Evolutionary conservation across 2,113 vertebrate genomes (phyloP), one percentile per base, ranked within the genome.

Genomic region (Chamaea fasciata): DNA sequence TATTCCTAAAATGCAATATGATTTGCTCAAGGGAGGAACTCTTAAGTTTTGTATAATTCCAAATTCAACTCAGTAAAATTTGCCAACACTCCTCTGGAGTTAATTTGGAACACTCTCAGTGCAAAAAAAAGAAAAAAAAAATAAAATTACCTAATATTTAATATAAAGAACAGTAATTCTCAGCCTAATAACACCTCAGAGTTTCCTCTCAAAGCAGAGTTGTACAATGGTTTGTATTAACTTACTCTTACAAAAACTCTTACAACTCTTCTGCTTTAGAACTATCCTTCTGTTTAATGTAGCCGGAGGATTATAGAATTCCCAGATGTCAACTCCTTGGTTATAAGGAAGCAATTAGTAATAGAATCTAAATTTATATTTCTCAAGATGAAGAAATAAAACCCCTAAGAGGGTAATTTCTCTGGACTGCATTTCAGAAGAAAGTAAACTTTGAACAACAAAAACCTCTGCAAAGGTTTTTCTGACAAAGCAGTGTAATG

Each of bases 311-410:
- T 71, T 94, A 46, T 9, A 88, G 93, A 92, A 88, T 92, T 69
- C 55, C 79, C 83, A 88, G 76, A 81, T 85, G 42, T 37, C 52
- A 91, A 30, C 47, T 94, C 84, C 79, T 97, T 96, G 82, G 97
- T 96, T 96, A 94, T 28, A 91, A 93, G 63, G 55, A 96, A 96
- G 59, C 75, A 96, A 96, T 96, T 96, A 94, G 67, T 90, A 97
- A 92, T 76, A 73, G 55, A 95, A 94, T 87, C 59, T 95, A 96
- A 95, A 96, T 83, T 95, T 93, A 42, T 73, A 82, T 95, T 97
- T 64, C 59, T 95, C 62, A 44, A 92, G 63, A 76, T 70, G 28
- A 77, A 96, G 42, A 94, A 96, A 95, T 90, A 63, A 96, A 97
- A 82, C 39, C 17, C 83, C 71, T 56, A 23, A 31, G 75, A 94